Percentiles rank a stretch among this genome's conserved stretches.
These are phyloP conservation scores for Leptinotarsa tumamoca DNA, from an alignment of 2,888 invertebrate species.

Conservation along the genomic window DNA sequence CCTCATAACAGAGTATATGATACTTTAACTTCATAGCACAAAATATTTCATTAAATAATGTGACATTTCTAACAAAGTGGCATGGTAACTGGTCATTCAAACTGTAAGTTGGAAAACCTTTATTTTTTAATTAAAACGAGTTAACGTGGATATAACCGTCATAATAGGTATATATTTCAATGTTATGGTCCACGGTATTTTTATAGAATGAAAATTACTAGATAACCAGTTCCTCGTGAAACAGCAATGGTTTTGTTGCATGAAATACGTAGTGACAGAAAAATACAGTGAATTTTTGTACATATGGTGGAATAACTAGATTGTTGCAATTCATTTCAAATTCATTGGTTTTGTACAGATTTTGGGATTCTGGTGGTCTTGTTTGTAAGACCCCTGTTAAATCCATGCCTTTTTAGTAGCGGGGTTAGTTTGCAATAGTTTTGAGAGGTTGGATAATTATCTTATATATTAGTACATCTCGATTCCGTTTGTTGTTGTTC, in stretches of 20 bases:
- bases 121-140: constrained; percentile 33
- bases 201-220: constrained; percentile 11
- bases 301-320: background rate
- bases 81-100: constrained; percentile 24
- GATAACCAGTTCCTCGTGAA: background rate
- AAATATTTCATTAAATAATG: constrained; percentile 7
- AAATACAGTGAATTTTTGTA: background rate
- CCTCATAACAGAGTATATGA: background rate
- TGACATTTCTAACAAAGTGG: constrained; percentile 11
- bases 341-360: too few relatives aligned
- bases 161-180: constrained; percentile 25
- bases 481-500: too few relatives aligned
- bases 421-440: too few relatives aligned
- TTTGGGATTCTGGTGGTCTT: too few relatives aligned
- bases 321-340: too few relatives aligned
- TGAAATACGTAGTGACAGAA: background rate
- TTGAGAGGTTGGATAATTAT: too few relatives aligned
- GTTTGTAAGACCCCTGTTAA: too few relatives aligned
- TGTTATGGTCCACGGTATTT: constrained; percentile 7
- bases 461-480: too few relatives aligned
- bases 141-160: constrained; percentile 25
- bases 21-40: background rate
- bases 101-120: constrained; percentile 22
- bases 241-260: background rate
- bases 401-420: too few relatives aligned